These are phyloP conservation scores for Umimayanthus chanpuru DNA, from an alignment of 92 coral and sea anemone species.

Conservation along the genomic window DNA sequence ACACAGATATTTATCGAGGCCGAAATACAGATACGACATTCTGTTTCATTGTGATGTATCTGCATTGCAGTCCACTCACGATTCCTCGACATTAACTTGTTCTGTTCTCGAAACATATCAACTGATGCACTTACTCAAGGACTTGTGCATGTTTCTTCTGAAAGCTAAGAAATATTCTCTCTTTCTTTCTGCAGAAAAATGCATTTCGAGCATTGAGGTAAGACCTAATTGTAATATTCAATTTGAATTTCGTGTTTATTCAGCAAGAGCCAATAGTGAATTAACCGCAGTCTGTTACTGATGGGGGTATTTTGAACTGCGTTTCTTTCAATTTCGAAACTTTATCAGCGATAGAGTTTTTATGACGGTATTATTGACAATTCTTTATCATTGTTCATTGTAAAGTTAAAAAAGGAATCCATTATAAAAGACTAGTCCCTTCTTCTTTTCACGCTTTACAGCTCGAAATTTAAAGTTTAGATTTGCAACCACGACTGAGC, in stretches of 20 bases:
- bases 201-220: slow-evolving; percentile 95
- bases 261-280: neutral
- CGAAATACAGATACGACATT: no score
- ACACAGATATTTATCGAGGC: neutral
- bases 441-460: no score
- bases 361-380: no score
- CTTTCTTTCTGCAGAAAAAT: slow-evolving; percentile 71
- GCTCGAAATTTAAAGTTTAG: no score
- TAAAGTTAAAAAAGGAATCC: no score
- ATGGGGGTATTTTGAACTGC: neutral
- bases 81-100: no score
- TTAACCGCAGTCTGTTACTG: neutral
- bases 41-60: neutral
- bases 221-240: slow-evolving; percentile 11
- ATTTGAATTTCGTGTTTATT: neutral
- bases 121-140: neutral
- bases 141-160: neutral
- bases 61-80: no score
- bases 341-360: no score
- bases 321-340: neutral
- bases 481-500: no score
- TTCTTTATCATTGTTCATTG: no score
- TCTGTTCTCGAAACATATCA: neutral
- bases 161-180: neutral
- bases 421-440: no score